A percentile compares a stretch with the other conserved stretches of the same genome.
These are phyloP conservation scores for Platichthys stellatus DNA, from an alignment of 2,113 vertebrate species.

Conservation along the genomic window DNA sequence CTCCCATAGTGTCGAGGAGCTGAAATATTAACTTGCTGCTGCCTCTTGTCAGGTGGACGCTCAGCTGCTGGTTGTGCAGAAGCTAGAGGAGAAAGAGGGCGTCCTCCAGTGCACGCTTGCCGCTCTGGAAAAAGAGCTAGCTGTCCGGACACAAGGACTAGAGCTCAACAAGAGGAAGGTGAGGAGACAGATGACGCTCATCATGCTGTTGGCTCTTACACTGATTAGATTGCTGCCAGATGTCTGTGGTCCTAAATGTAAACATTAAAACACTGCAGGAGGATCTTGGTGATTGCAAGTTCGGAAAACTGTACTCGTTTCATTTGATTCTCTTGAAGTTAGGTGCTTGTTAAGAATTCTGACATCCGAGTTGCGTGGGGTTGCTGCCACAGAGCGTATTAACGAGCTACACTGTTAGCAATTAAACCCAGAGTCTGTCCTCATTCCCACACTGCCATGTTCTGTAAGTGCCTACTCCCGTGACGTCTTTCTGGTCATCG, in stretches of 20 bases:
- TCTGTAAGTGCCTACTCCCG: background rate
- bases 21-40: slow-evolving; percentile 6
- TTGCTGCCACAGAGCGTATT: slow-evolving; percentile 6
- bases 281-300: slow-evolving; percentile 8
- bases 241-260: background rate
- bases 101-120: slow-evolving; percentile 88
- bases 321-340: slow-evolving; percentile 3
- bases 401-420: slow-evolving; percentile 1
- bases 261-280: background rate
- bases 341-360: background rate
- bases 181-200: slow-evolving; percentile 35
- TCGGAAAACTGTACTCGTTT: background rate
- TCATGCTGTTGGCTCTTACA: background rate
- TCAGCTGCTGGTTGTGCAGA: slow-evolving; percentile 91
- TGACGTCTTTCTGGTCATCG: background rate
- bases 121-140: slow-evolving; percentile 89
- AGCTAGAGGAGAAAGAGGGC: slow-evolving; percentile 92
- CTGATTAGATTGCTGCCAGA: slow-evolving; percentile 35
- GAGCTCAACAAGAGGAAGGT: slow-evolving; percentile 96
- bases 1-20: background rate
- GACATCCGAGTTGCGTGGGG: background rate
- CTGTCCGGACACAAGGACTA: slow-evolving; percentile 87
- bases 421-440: slow-evolving; percentile 8
- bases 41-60: slow-evolving; percentile 87
- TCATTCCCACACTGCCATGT: background rate